Percentiles rank a stretch among this genome's conserved stretches.
phyloP scores from a whole-genome alignment of 2,888 invertebrate species.

The Therioaphis trifolii region DNA sequence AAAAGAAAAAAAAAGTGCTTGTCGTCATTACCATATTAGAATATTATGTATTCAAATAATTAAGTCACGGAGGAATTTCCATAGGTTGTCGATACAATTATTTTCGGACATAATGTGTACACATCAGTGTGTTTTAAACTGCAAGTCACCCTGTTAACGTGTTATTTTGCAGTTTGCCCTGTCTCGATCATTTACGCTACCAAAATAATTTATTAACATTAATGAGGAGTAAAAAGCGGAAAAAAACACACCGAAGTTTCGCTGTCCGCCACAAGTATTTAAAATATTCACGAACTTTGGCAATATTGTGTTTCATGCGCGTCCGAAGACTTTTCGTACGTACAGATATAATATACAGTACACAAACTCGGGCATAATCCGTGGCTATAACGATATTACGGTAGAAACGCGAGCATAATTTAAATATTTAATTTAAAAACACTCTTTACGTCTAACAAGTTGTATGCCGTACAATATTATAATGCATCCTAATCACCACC shows the following conservation, averaged over 20 bases:
- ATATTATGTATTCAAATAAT: not conserved
- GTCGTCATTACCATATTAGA: not conserved
- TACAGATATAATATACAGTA: too few relatives aligned
- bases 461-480: too few relatives aligned
- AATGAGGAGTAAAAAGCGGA: not conserved
- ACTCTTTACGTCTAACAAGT: too few relatives aligned
- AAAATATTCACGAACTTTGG: not conserved
- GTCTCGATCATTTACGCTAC: not conserved
- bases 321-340: not conserved
- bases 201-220: not conserved
- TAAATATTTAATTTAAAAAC: too few relatives aligned
- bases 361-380: too few relatives aligned
- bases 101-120: not conserved
- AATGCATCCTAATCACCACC: too few relatives aligned
- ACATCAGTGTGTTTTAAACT: not conserved
- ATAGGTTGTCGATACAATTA: not conserved
- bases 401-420: too few relatives aligned
- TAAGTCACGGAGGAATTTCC: not conserved
- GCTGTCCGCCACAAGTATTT: not conserved
- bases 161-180: not conserved
- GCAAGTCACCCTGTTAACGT: not conserved
- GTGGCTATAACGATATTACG: too few relatives aligned
- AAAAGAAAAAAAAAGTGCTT: not conserved
- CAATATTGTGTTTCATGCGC: not conserved
- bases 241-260: not conserved